Percentiles rank a stretch among this genome's conserved stretches.
These are phyloP conservation scores for Drosophila murphyi DNA, from an alignment of 1,140 invertebrate genomes.

Conservation along the genomic window DNA sequence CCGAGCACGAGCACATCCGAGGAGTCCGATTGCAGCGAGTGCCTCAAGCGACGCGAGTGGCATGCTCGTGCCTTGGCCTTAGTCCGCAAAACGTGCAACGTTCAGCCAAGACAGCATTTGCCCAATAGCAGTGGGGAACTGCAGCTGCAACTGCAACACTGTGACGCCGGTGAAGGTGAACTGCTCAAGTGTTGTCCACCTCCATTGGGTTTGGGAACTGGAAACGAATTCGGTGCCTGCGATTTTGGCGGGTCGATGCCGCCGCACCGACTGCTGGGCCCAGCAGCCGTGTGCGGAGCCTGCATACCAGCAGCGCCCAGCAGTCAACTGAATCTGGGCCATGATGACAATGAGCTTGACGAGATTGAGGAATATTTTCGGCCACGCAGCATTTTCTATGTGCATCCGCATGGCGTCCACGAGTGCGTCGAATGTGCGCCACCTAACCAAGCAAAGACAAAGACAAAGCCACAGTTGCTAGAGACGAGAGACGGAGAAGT, in stretches of 20 bases:
- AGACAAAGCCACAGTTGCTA: conserved; percentile 44
- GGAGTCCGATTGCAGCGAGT: conserved; percentile 84
- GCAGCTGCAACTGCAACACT: conserved; percentile 66
- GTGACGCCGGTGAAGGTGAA: conserved; percentile 83
- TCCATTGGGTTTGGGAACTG: not conserved
- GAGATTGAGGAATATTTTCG: conserved; percentile 87
- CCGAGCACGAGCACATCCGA: conserved; percentile 83
- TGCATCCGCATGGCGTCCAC: conserved; percentile 85
- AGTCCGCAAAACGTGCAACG: conserved; percentile 82
- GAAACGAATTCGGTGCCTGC: conserved; percentile 14
- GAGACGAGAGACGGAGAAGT: conserved; percentile 27
- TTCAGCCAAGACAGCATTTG: conserved; percentile 75
- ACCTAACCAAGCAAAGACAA: conserved; percentile 38
- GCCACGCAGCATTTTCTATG: conserved; percentile 87
- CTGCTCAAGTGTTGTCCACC: conserved; percentile 80
- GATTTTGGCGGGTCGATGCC: conserved; percentile 84
- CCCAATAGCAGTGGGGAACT: conserved; percentile 57
- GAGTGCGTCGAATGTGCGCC: conserved; percentile 85
- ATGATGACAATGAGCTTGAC: conserved; percentile 84
- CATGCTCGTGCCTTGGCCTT: conserved; percentile 80
- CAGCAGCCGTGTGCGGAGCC: conserved; percentile 87
- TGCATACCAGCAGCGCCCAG: conserved; percentile 86
- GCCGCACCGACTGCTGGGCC: conserved; percentile 87
- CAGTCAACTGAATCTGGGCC: conserved; percentile 22
- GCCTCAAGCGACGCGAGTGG: conserved; percentile 83